Conservation (phyloP, 2,797 vertebrate species). For the Pipistrellus kuhlii region DNA sequence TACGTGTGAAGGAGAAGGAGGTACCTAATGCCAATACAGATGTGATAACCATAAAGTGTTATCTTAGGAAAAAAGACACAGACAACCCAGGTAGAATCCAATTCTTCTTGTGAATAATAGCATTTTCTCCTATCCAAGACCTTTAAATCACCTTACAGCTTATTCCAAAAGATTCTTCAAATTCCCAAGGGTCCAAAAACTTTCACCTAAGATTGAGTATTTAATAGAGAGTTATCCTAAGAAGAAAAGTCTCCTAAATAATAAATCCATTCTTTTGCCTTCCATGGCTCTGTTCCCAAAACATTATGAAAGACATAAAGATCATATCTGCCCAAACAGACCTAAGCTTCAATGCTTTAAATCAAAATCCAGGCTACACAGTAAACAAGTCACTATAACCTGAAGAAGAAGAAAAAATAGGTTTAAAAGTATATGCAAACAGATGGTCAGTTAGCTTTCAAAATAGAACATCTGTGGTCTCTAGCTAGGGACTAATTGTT, state of each 20-base stretch:
- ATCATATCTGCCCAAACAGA: slow-evolving; percentile 71
- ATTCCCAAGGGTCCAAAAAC: not conserved
- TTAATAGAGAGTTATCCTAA: slow-evolving; percentile 67
- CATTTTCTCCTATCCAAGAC: slow-evolving; percentile 31
- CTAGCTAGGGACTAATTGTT: not conserved
- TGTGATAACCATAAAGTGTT: not conserved
- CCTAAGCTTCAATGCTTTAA: slow-evolving; percentile 55
- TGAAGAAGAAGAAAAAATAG: not conserved
- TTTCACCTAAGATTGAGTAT: slow-evolving; percentile 59
- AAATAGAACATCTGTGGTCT: slow-evolving; percentile 8
- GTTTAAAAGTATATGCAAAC: slow-evolving; percentile 4
- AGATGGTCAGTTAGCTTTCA: slow-evolving; percentile 50
- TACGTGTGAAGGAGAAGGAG: not conserved
- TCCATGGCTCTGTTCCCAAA: slow-evolving; percentile 61
- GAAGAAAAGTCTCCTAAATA: slow-evolving; percentile 57
- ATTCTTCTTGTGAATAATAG: slow-evolving; percentile 33
- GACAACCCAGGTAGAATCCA: not conserved
- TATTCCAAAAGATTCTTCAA: slow-evolving; percentile 13
- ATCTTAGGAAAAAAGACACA: not conserved
- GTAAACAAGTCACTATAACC: slow-evolving; percentile 41
- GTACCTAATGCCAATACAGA: not conserved
- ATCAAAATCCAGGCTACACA: slow-evolving; percentile 61
- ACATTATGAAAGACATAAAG: slow-evolving; percentile 75
- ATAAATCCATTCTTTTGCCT: slow-evolving; percentile 62
- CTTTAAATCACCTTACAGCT: slow-evolving; percentile 64